Conservation (phyloP, 2,888 invertebrate species). For the Dryobotodes eremita region DNA sequence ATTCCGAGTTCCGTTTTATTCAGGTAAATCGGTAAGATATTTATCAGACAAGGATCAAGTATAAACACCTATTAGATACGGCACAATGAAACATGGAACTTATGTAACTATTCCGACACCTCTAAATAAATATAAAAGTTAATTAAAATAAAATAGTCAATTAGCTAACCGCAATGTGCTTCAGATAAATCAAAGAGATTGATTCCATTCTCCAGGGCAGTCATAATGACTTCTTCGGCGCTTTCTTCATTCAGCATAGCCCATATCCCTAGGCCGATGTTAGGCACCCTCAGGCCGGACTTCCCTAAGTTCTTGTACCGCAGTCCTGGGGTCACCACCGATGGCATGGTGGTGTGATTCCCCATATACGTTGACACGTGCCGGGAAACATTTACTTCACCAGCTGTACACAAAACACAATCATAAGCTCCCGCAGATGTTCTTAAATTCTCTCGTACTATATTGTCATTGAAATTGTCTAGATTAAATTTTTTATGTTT, state of each 20-base stretch:
- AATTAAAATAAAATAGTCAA: neutral
- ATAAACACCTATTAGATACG: neutral
- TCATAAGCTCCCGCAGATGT: conserved; percentile 4
- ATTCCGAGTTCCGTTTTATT: neutral
- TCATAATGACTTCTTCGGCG: conserved; percentile 97
- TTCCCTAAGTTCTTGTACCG: conserved; percentile 98
- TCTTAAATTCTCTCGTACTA: neutral
- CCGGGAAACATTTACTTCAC: conserved; percentile 84
- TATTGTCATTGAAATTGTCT: conserved; percentile 41
- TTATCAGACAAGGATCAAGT: neutral
- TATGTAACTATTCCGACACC: neutral
- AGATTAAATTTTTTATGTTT: neutral
- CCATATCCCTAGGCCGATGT: conserved; percentile 98
- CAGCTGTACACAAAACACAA: conserved; percentile 70
- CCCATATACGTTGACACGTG: conserved; percentile 89
- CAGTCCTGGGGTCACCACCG: conserved; percentile 94
- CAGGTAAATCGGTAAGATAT: neutral
- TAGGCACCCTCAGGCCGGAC: conserved; percentile 98
- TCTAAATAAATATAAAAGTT: neutral
- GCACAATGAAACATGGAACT: neutral
- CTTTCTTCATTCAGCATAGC: conserved; percentile 96
- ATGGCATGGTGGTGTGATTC: conserved; percentile 92
- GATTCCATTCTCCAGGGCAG: conserved; percentile 98
- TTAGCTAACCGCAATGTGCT: conserved; percentile 94
- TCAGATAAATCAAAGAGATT: conserved; percentile 99